These are phyloP conservation scores for Hydrozoanthus tunicans DNA, from an alignment of 64 coral and sea anemone species.

Conservation along the genomic window DNA sequence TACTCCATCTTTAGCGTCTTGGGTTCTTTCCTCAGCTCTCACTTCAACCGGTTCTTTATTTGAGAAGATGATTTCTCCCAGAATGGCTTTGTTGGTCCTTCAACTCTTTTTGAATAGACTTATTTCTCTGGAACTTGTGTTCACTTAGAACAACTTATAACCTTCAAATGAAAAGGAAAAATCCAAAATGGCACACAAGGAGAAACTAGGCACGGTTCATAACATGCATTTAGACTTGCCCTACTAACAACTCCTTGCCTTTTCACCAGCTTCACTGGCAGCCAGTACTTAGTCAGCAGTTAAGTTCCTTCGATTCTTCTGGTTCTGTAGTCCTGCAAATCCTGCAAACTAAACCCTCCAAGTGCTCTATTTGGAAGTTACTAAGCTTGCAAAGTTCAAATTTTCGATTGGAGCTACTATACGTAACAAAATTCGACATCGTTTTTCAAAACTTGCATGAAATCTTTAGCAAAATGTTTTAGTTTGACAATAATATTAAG, in stretches of 20 bases:
- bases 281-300: background rate
- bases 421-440: no score
- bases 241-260: slow-evolving; percentile 2
- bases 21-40: background rate
- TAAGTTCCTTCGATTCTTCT: background rate
- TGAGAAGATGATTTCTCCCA: slow-evolving; percentile 30
- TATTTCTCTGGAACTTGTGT: background rate
- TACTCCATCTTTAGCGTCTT: background rate
- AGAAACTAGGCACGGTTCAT: slow-evolving; percentile 5
- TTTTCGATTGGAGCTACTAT: no score
- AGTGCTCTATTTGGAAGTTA: no score
- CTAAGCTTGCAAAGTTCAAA: no score
- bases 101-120: slow-evolving; percentile 1
- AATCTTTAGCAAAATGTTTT: no score
- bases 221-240: background rate
- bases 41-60: background rate
- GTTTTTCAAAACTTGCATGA: no score
- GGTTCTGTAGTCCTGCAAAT: background rate
- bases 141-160: background rate
- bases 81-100: slow-evolving; percentile 41
- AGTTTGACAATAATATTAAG: no score
- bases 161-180: background rate
- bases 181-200: slow-evolving; percentile 32
- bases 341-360: no score
- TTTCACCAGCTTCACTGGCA: background rate